Base-by-base conservation (phyloP, 2,113 vertebrate species). In the Notiomystis cincta region DNA sequence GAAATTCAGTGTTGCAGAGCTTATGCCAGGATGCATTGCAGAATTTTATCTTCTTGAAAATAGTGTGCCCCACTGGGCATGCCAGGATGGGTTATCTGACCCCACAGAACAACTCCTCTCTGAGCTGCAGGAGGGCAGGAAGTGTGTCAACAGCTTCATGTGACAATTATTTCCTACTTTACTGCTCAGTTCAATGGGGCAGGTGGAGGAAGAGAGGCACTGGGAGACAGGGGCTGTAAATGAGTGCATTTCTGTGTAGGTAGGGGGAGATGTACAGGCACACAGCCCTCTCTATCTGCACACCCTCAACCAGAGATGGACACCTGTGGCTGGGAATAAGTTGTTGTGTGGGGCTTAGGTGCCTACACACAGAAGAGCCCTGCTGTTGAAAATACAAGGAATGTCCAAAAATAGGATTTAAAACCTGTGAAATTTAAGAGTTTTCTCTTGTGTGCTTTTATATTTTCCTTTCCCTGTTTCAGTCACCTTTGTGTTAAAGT, bases 301-400 rank as follows among this genome's bases (percentile, higher is more conserved):
- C 22, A 9, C 28, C 38, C 7, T 2, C 0, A 0, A 1, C 69
- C 24, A 5, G 37, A 65, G 38, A 0, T 75, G 51, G 23, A 7
- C 50, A 33, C 27, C 60, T 51, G 19, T 62, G 60, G 6, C 58
- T 66, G 40, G n/a, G 20, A 60, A 13, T 54, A 28, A 80, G 38
- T 65, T 73, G 17, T 37, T 61, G 30, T 31, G 15, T 60, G 33
- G 15, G 33, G 16, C n/a, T 54, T 54, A 31, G 28, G 15, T 89
- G 61, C 37, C 50, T 61, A 11, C 18, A 12, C 5, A 31, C 31
- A n/a, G 5, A 71, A 71, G 22, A 87, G 3, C 18, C 5, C 35
- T 89, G 24, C 50, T 57, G 6, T 76, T 91, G n/a, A 76, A 85
- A 84, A 51, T 38, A 27, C 0, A 6, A 66, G 20, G n/a, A 57